Evolutionary conservation across 2,888 invertebrate genomes (phyloP).

Genomic region (Yponomeuta plumbellus): DNA sequence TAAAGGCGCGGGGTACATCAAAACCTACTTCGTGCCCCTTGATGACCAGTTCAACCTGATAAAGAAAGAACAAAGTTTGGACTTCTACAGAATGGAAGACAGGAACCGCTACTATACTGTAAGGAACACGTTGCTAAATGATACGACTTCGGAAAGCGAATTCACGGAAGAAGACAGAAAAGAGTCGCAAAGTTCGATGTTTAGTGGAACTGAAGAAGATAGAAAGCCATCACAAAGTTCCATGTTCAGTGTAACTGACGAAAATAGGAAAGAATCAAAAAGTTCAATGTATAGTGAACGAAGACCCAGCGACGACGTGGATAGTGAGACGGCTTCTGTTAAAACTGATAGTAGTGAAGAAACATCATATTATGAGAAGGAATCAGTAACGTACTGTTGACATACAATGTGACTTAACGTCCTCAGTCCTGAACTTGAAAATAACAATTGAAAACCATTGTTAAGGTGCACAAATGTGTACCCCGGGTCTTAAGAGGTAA

Average conservation of each 20-base stretch:
- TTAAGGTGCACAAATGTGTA: too few relatives aligned
- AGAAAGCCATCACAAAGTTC: not conserved
- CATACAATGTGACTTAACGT: not conserved
- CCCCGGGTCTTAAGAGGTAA: too few relatives aligned
- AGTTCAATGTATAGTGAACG: not conserved
- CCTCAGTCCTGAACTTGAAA: too few relatives aligned
- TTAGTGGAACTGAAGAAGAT: not conserved
- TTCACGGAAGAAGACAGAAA: conserved; percentile 26
- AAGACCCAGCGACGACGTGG: not conserved
- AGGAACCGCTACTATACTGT: conserved; percentile 41
- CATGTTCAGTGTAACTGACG: not conserved
- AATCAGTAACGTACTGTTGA: not conserved
- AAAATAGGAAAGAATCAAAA: not conserved
- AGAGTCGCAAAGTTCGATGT: conserved; percentile 29
- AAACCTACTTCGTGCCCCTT: conserved; percentile 84
- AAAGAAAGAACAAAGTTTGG: conserved; percentile 47
- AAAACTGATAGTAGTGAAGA: not conserved
- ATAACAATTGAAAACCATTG: too few relatives aligned
- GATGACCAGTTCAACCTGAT: conserved; percentile 77
- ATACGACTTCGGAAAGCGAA: conserved; percentile 27
- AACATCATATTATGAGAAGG: not conserved
- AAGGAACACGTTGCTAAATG: conserved; percentile 35
- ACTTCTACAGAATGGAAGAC: conserved; percentile 44
- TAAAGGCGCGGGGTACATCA: conserved; percentile 82
- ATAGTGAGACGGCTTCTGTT: not conserved